phyloP scores from a whole-genome alignment of 2,113 vertebrate genomes.

The Salminus brasiliensis region DNA sequence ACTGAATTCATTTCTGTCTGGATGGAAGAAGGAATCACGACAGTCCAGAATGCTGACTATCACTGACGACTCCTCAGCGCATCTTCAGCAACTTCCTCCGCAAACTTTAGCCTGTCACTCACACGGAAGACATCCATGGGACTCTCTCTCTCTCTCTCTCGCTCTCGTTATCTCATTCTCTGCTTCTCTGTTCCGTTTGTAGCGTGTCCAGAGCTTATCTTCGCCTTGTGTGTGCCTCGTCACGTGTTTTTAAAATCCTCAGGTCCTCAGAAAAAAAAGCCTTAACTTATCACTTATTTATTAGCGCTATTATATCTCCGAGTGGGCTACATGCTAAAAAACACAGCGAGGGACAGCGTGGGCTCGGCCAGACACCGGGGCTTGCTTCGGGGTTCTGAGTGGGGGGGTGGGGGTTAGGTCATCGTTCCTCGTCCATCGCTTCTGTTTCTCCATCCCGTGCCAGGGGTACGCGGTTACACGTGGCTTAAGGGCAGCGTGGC shows the following conservation, averaged over 20 bases:
- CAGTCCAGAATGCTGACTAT: conserved; percentile 18
- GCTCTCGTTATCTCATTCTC: conserved; percentile 30
- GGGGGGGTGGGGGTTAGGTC: conserved; percentile 12
- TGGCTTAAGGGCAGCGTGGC: conserved; percentile 65
- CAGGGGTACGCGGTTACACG: conserved; percentile 20
- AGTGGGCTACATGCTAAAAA: conserved; percentile 34
- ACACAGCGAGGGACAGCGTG: conserved; percentile 4
- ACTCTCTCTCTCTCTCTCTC: too few species aligned
- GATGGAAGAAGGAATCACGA: neutral
- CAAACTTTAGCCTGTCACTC: neutral
- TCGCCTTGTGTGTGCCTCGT: conserved; percentile 84
- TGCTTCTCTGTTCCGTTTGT: conserved; percentile 39
- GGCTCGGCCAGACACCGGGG: conserved; percentile 23
- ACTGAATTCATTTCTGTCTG: conserved; percentile 30
- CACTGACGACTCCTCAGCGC: conserved; percentile 7
- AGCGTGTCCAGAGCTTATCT: conserved; percentile 68
- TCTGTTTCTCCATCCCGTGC: conserved; percentile 43
- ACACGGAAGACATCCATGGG: conserved; percentile 42
- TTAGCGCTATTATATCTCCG: conserved; percentile 58
- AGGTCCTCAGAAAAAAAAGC: conserved; percentile 81
- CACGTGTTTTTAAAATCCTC: conserved; percentile 81
- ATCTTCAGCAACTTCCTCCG: conserved; percentile 9
- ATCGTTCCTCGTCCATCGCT: conserved; percentile 35
- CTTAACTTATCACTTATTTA: conserved; percentile 79
- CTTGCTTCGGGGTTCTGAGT: conserved; percentile 8